Evolutionary conservation across 2,113 vertebrate genomes (phyloP).

Genomic region (Lycaon pictus): DNA sequence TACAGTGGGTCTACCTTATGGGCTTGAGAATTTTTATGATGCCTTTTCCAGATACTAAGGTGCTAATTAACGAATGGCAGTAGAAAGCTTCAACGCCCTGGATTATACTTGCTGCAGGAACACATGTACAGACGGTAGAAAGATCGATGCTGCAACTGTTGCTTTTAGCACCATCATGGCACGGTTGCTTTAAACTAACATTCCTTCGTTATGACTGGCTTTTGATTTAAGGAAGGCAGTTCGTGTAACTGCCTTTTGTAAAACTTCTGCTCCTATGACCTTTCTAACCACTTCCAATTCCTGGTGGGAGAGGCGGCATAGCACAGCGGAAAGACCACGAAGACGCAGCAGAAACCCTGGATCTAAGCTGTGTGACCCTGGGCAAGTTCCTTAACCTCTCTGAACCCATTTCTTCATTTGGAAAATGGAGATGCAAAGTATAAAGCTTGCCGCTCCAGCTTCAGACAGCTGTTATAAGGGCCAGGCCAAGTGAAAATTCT

Average conservation of each 20-base stretch:
- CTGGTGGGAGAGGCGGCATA: not conserved
- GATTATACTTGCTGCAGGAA: not conserved
- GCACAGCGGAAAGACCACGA: not conserved
- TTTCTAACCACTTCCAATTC: not conserved
- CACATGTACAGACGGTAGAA: not conserved
- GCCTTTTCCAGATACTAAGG: not conserved
- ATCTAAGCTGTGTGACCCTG: not conserved
- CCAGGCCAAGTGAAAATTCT: conserved; percentile 27
- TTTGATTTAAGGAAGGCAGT: conserved; percentile 1
- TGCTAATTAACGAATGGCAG: not conserved
- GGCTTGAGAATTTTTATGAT: not conserved
- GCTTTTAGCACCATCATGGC: not conserved
- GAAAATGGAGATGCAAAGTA: conserved; percentile 18
- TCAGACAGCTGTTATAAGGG: not conserved
- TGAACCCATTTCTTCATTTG: conserved; percentile 26
- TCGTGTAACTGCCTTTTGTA: not conserved
- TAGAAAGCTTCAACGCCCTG: not conserved
- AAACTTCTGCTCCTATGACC: not conserved
- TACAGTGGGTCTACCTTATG: not conserved
- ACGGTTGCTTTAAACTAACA: not conserved
- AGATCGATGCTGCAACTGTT: not conserved
- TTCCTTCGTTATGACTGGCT: not conserved
- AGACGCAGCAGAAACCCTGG: not conserved
- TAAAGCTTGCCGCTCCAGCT: not conserved
- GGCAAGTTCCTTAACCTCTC: conserved; percentile 5